These are phyloP conservation scores for Diarsia dahlii DNA, from an alignment of 2,888 invertebrate species.

Conservation along the genomic window DNA sequence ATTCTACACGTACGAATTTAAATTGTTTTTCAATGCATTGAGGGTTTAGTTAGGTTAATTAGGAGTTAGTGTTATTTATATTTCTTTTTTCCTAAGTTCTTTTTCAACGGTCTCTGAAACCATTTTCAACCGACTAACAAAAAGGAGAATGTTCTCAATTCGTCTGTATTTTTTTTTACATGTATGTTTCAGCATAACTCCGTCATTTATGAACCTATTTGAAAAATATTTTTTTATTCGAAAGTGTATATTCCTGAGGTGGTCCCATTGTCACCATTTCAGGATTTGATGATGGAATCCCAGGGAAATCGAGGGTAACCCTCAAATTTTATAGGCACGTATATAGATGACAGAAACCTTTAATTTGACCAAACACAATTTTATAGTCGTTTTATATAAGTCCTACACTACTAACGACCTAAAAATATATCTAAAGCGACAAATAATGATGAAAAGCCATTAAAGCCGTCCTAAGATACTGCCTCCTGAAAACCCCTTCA, in stretches of 20 bases:
- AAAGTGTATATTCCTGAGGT: too few relatives aligned
- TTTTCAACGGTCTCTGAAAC: neutral
- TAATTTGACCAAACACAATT: neutral
- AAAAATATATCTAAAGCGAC: neutral
- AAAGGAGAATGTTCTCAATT: too few relatives aligned
- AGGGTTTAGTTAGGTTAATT: too few relatives aligned
- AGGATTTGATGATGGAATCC: too few relatives aligned
- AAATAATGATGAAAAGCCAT: conserved; percentile 2
- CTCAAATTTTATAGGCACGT: too few relatives aligned
- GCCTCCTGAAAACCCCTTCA: neutral
- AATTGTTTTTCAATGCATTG: conserved; percentile 23
- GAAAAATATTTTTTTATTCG: too few relatives aligned
- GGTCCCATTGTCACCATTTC: too few relatives aligned
- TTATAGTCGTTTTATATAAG: neutral
- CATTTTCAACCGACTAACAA: too few relatives aligned
- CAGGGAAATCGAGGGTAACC: too few relatives aligned
- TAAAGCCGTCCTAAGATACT: conserved; percentile 4
- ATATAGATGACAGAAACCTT: neutral
- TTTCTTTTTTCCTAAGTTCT: neutral
- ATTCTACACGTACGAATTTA: conserved; percentile 3
- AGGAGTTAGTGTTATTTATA: conserved; percentile 1
- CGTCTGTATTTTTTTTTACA: too few relatives aligned
- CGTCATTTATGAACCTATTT: too few relatives aligned
- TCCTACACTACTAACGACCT: neutral
- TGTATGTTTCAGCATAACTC: too few relatives aligned